These are phyloP conservation scores for Gallinago nigripennis DNA, from an alignment of 2,797 vertebrate species.

Conservation along the genomic window DNA sequence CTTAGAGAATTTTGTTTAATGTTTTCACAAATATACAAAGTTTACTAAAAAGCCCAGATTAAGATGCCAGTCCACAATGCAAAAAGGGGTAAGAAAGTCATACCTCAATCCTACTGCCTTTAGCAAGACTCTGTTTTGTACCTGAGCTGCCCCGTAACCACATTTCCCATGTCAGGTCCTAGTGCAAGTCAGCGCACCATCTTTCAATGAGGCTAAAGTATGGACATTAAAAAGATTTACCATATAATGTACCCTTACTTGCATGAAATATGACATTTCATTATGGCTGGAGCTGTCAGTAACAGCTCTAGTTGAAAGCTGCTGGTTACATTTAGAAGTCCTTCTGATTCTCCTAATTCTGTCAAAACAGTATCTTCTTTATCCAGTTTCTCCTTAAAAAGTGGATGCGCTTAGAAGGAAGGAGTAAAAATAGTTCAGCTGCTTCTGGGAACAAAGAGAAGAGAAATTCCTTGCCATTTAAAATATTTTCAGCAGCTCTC, in stretches of 20 bases:
- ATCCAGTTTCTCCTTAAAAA: not conserved
- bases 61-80: not conserved
- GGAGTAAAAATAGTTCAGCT: not conserved
- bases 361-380: not conserved
- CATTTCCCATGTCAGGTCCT: not conserved
- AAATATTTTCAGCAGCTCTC: slow-evolving; percentile 17
- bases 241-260: not conserved
- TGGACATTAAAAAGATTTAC: not conserved
- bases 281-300: not conserved
- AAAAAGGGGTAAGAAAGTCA: not conserved
- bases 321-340: not conserved
- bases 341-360: not conserved
- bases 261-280: not conserved
- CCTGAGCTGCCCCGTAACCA: not conserved
- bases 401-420: not conserved
- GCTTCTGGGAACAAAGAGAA: not conserved
- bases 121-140: not conserved
- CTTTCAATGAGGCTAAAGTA: not conserved
- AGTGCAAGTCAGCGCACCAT: accelerated
- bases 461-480: not conserved
- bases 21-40: not conserved
- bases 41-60: not conserved
- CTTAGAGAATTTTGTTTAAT: not conserved
- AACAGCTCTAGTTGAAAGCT: not conserved
- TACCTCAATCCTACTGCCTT: not conserved